Evolutionary conservation across 1,140 invertebrate genomes (phyloP).

Genomic region (Philotrypesis tridentata): DNA sequence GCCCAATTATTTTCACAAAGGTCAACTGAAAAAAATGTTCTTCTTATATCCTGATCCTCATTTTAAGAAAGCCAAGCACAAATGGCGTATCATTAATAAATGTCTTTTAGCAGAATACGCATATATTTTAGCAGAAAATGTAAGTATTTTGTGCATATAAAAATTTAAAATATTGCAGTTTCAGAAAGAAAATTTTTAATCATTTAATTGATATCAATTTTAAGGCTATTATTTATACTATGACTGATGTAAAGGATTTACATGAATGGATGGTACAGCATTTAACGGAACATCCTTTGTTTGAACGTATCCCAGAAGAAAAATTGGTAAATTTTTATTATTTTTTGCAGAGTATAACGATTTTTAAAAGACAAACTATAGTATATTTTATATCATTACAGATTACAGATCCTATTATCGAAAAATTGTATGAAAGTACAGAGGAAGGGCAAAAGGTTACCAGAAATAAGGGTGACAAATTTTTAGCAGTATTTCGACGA

Average conservation of each 20-base stretch:
- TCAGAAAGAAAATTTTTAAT: background rate
- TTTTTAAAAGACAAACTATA: background rate
- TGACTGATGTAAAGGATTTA: slow-evolving; percentile 98
- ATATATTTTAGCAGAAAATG: slow-evolving; percentile 89
- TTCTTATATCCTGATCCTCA: slow-evolving; percentile 99
- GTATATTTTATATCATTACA: slow-evolving; percentile 63
- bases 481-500: slow-evolving; percentile 91
- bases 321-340: slow-evolving; percentile 79
- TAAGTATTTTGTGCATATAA: slow-evolving; percentile 70
- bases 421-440: slow-evolving; percentile 92
- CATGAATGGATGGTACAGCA: slow-evolving; percentile 98
- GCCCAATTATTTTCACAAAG: slow-evolving; percentile 97
- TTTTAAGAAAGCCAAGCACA: slow-evolving; percentile 99
- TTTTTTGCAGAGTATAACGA: background rate
- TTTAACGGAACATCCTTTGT: slow-evolving; percentile 93
- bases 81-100: slow-evolving; percentile 98
- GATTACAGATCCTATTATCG: slow-evolving; percentile 88
- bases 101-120: slow-evolving; percentile 97
- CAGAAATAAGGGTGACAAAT: slow-evolving; percentile 95
- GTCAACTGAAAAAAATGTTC: slow-evolving; percentile 98
- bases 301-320: slow-evolving; percentile 82
- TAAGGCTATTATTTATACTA: slow-evolving; percentile 94
- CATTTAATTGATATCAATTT: slow-evolving; percentile 50
- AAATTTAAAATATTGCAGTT: background rate
- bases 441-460: slow-evolving; percentile 99